Percentiles rank a stretch among this genome's conserved stretches.
phyloP scores from a whole-genome alignment of 2,888 invertebrate genomes.

The Eugnorisma glareosa region DNA sequence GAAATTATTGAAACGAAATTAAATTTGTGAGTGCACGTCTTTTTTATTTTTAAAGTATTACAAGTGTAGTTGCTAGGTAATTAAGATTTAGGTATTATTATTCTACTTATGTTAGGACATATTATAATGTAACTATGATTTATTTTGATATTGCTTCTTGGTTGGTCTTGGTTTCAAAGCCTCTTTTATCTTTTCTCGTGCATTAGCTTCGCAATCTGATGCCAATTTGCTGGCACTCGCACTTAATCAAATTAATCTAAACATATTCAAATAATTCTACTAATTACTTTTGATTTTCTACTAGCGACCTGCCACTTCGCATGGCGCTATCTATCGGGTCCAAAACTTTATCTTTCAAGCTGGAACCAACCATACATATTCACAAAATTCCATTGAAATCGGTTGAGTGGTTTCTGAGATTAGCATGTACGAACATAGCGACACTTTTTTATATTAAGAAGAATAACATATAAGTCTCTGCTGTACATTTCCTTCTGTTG shows the following conservation, averaged over 20 bases:
- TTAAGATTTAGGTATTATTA: background rate
- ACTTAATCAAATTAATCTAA: no score
- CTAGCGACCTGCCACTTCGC: background rate
- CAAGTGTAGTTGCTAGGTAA: constrained; percentile 24
- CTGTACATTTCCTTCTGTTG: background rate
- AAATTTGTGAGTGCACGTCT: background rate
- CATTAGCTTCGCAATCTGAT: no score
- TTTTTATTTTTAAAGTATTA: background rate
- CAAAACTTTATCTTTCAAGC: background rate
- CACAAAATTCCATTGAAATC: background rate
- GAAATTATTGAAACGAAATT: constrained; percentile 26
- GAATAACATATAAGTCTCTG: background rate
- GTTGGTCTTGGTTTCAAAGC: background rate
- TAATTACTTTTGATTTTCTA: background rate
- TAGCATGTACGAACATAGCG: background rate
- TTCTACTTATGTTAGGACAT: background rate
- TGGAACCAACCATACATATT: background rate
- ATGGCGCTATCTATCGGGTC: background rate
- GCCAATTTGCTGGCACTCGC: no score
- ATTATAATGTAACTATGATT: background rate
- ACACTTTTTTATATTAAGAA: background rate
- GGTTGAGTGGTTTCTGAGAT: background rate
- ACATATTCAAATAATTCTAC: no score
- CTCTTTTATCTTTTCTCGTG: no score
- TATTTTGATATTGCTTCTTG: background rate